A percentile compares a stretch with the other conserved stretches of the same genome.
These are phyloP conservation scores for Myopa testacea DNA, from an alignment of 2,888 invertebrate genomes.

Conservation along the genomic window DNA sequence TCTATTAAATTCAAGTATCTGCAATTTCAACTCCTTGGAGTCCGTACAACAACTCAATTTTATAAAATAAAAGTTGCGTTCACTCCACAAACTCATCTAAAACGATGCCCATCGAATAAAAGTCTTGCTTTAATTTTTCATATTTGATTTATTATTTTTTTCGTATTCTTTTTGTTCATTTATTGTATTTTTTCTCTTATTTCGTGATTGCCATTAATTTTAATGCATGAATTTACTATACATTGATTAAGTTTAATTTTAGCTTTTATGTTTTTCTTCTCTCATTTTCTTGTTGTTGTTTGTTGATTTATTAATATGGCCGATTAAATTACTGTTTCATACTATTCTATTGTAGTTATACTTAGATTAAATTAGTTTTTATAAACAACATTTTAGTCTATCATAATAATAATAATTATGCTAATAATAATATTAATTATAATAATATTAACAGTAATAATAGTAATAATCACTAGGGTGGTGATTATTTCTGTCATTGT, in stretches of 20 bases:
- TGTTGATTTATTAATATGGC: slow-evolving; percentile 64
- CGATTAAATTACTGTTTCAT: slow-evolving; percentile 51
- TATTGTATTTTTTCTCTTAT: slow-evolving; percentile 45
- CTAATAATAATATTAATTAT: slow-evolving; percentile 44
- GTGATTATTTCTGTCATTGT: too few species aligned
- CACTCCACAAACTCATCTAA: too few species aligned
- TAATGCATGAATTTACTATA: slow-evolving; percentile 47
- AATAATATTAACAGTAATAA: slow-evolving; percentile 42
- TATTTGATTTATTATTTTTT: slow-evolving; percentile 50
- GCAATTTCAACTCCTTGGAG: too few species aligned
- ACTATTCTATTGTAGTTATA: background rate
- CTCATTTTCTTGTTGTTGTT: slow-evolving; percentile 38
- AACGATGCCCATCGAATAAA: slow-evolving; percentile 3
- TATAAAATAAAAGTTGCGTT: too few species aligned
- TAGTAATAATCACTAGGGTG: slow-evolving; percentile 11
- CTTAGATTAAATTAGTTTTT: slow-evolving; percentile 17
- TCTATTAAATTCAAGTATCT: too few species aligned
- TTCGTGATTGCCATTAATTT: slow-evolving; percentile 62
- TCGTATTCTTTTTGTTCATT: slow-evolving; percentile 36
- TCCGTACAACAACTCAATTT: too few species aligned
- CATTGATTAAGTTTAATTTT: slow-evolving; percentile 34
- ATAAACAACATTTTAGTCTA: slow-evolving; percentile 1
- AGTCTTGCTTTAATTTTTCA: slow-evolving; percentile 27
- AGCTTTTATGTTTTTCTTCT: slow-evolving; percentile 37
- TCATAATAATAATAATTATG: slow-evolving; percentile 18